Evolutionary conservation across 1,140 invertebrate species (phyloP).

Genomic region (Bathynomus jamesi): DNA sequence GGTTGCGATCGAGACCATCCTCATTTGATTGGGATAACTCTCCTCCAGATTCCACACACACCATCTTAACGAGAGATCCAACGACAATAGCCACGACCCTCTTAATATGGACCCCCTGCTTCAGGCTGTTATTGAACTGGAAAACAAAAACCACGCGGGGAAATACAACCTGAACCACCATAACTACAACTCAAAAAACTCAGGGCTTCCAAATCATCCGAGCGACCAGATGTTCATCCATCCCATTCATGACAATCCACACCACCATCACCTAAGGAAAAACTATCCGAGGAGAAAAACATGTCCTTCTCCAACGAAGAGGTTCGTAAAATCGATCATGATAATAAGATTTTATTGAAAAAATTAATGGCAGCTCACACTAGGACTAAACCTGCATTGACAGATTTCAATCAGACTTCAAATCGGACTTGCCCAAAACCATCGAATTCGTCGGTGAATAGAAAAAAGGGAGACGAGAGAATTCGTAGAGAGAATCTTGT

Average conservation of each 20-base stretch:
- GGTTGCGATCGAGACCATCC: not conserved
- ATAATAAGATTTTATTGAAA: conserved; percentile 46
- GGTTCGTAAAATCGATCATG: conserved; percentile 45
- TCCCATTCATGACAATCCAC: conserved; percentile 31
- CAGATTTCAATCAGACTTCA: conserved; percentile 8
- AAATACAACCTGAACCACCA: not conserved
- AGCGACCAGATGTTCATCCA: conserved; percentile 16
- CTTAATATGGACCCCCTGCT: not conserved
- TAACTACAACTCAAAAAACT: not conserved
- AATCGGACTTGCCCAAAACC: conserved; percentile 21
- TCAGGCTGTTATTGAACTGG: not conserved
- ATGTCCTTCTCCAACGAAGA: conserved; percentile 48
- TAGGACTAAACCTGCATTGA: conserved; percentile 13
- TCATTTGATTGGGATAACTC: conserved; percentile 6
- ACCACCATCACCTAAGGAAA: conserved; percentile 30
- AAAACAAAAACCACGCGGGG: not conserved
- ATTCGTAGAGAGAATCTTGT: conserved; percentile 48
- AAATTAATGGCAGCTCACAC: conserved; percentile 43
- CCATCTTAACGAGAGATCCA: conserved; percentile 7
- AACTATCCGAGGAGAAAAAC: conserved; percentile 40
- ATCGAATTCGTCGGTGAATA: conserved; percentile 42
- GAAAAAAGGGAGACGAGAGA: conserved; percentile 44
- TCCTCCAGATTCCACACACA: not conserved
- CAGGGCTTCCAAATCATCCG: not conserved
- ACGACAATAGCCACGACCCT: not conserved